phyloP scores from a whole-genome alignment of 2,797 vertebrate species.

The Gouania willdenowi region DNA sequence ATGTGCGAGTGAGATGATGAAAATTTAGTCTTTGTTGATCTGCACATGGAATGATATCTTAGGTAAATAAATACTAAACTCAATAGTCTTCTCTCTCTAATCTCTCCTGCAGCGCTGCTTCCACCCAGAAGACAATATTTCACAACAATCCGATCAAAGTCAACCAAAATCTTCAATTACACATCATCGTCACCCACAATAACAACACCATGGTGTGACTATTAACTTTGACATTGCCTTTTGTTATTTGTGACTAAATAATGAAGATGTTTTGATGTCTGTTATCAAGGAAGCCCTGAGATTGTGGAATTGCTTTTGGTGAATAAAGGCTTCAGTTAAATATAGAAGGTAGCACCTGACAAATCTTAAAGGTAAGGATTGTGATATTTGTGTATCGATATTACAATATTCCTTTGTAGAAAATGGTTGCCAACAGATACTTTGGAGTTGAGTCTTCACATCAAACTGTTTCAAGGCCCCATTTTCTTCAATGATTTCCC shows the following conservation, averaged over 20 bases:
- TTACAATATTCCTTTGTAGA: too few relatives aligned
- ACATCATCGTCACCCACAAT: background rate
- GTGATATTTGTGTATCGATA: too few relatives aligned
- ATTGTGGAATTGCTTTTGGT: background rate
- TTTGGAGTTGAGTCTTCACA: too few relatives aligned
- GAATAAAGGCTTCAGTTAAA: too few relatives aligned
- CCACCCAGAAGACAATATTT: constrained; percentile 23
- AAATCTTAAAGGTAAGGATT: too few relatives aligned
- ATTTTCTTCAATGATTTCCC: too few relatives aligned
- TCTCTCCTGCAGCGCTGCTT: background rate
- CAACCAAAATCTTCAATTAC: background rate
- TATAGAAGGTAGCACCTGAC: too few relatives aligned
- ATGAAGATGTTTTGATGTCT: background rate
- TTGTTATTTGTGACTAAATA: background rate
- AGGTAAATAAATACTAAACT: constrained; percentile 9
- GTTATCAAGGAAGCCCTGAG: background rate
- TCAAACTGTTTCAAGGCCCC: too few relatives aligned
- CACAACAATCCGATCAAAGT: constrained; percentile 1
- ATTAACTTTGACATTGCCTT: background rate
- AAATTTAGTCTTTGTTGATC: background rate
- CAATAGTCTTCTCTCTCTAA: background rate
- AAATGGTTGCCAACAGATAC: too few relatives aligned
- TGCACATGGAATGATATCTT: constrained; percentile 1
- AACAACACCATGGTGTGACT: background rate
- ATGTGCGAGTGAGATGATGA: background rate